phyloP scores from a whole-genome alignment of 2,113 vertebrate genomes.

The Archocentrus centrarchus region DNA sequence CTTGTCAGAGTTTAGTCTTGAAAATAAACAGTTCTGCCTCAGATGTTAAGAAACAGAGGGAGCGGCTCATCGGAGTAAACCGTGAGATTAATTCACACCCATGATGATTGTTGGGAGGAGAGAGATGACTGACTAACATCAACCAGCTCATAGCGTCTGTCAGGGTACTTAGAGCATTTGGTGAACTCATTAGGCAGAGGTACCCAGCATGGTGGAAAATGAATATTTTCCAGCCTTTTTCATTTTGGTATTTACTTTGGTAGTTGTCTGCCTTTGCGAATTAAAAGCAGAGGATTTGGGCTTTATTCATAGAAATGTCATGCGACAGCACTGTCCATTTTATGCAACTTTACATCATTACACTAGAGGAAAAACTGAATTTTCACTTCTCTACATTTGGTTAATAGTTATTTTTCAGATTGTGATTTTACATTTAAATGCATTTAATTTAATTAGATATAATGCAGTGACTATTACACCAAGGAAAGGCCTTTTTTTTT shows the following conservation, averaged over 20 bases:
- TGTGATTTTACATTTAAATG: neutral
- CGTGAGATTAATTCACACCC: neutral
- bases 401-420: neutral
- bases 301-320: slow-evolving; percentile 14
- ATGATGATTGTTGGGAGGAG: neutral
- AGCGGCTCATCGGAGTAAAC: slow-evolving; percentile 7
- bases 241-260: slow-evolving; percentile 39
- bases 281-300: slow-evolving; percentile 13
- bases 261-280: slow-evolving; percentile 9
- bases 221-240: slow-evolving; percentile 41
- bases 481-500: too few species aligned
- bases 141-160: slow-evolving; percentile 27
- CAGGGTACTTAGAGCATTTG: slow-evolving; percentile 45
- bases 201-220: slow-evolving; percentile 51
- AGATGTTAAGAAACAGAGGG: slow-evolving; percentile 1
- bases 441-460: neutral
- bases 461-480: too few species aligned
- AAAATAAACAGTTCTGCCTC: slow-evolving; percentile 25
- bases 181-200: slow-evolving; percentile 50
- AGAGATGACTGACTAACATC: slow-evolving; percentile 8
- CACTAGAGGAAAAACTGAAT: neutral
- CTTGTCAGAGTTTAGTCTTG: slow-evolving; percentile 22
- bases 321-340: neutral
- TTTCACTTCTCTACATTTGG: neutral
- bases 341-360: neutral